Base-by-base conservation (phyloP, 2,888 invertebrate species). In the Meteorus cinctellus region DNA sequence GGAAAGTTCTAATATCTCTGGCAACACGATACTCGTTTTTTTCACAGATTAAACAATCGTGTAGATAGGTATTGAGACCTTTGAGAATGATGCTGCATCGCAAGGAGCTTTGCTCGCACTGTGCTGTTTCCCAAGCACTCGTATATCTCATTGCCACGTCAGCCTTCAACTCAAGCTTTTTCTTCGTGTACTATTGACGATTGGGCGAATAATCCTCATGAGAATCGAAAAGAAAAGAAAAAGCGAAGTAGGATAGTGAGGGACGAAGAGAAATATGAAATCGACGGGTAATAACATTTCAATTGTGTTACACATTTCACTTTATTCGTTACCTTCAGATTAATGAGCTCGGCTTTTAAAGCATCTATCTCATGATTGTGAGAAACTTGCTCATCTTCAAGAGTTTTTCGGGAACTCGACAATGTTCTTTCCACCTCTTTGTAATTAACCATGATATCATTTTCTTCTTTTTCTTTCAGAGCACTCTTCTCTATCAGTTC, bases 21-120 rank as follows among this genome's bases (percentile, higher is more conserved):
- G 89, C 86, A 34, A 90, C 86, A 63, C 88, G 84, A 45, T 82
- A 81, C 82, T 91, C 90, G 80, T 86, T 88, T 51, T 87, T 86
- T 73, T 89, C 88, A 71, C 87, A 86, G 10, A 80, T 77, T 29
- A 85, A 84, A 74, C 82, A 84, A 51, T 85, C 84, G 51, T 82
- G 81, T 60, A 90, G 84, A 55, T 78, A 82, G 48, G 84, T 79
- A 48, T 79, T 72, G 71, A 88, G 84, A 72, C 84, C 77, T 60
- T 87, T 78, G 78, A 89, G 86, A 76, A 85, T 84, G 76, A 81
- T 81, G 45, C 82, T 78, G 55, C 86, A 84, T 36, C 81, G 79
- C 6, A 87, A 80, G 45, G 83, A 74, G 74, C 84, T 86, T 83
- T 90, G 90, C 82, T 90, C 90, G 45, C 84, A 83, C 80, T 89